A percentile compares a stretch with the other conserved stretches of the same genome.
These are phyloP conservation scores for Accipiter virgatus DNA, from an alignment of 2,113 vertebrate species.

Conservation along the genomic window DNA sequence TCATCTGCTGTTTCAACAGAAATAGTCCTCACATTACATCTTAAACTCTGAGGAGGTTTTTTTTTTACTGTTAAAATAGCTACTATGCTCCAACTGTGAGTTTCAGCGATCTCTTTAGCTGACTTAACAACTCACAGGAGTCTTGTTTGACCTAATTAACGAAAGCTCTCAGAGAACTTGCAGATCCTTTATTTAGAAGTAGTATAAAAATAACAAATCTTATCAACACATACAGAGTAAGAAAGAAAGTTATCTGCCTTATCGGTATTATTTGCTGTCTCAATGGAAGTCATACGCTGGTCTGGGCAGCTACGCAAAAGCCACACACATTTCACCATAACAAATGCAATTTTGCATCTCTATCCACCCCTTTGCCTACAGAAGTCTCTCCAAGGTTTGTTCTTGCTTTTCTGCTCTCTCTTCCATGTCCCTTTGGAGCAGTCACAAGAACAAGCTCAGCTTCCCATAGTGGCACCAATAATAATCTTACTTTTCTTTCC, in stretches of 20 bases:
- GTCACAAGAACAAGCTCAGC: neutral
- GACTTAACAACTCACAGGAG: constrained; percentile 59
- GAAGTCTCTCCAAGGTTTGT: neutral
- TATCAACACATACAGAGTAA: neutral
- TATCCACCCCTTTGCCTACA: neutral
- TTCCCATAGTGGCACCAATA: neutral
- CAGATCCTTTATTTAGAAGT: constrained; percentile 44
- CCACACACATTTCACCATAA: neutral
- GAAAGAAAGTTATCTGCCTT: constrained; percentile 1
- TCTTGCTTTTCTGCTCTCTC: neutral
- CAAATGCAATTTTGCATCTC: neutral
- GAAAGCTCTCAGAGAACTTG: constrained; percentile 28
- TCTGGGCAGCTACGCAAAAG: neutral
- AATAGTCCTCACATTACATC: constrained; percentile 39
- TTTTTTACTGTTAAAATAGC: constrained; percentile 45
- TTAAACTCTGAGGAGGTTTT: constrained; percentile 44
- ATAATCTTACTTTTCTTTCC: neutral
- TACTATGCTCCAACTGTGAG: constrained; percentile 6
- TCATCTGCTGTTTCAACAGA: constrained; percentile 15
- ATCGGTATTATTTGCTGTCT: neutral
- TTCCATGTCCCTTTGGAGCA: neutral
- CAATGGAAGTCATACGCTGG: neutral
- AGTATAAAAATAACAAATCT: constrained; percentile 44
- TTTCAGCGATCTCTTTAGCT: constrained; percentile 41
- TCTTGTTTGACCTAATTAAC: constrained; percentile 61